A percentile compares a stretch with the other conserved stretches of the same genome.
phyloP scores from a whole-genome alignment of 2,888 invertebrate species.

The Lampropteryx suffumata region DNA sequence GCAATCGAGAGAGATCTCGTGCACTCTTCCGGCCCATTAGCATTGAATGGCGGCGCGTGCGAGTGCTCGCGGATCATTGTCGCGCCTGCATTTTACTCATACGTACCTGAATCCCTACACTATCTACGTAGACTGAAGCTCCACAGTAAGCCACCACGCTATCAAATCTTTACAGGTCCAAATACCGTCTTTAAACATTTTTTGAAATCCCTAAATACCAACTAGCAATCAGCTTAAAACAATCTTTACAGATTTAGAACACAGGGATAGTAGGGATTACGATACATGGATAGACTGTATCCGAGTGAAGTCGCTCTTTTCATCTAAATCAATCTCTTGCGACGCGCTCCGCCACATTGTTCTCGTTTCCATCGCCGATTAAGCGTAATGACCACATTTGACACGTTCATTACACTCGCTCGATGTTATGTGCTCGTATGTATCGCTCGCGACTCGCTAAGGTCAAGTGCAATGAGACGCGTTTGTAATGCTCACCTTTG shows the following conservation, averaged over 20 bases:
- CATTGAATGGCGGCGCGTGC: slow-evolving; percentile 77
- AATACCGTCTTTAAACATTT: too few relatives aligned
- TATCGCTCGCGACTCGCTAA: slow-evolving; percentile 46
- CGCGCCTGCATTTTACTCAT: slow-evolving; percentile 32
- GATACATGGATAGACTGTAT: neutral
- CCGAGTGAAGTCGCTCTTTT: slow-evolving; percentile 49
- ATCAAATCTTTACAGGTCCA: too few relatives aligned
- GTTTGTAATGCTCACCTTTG: slow-evolving; percentile 48
- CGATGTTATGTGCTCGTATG: slow-evolving; percentile 30
- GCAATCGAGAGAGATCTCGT: slow-evolving; percentile 69
- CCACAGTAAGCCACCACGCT: too few relatives aligned
- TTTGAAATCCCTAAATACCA: too few relatives aligned
- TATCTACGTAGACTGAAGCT: too few relatives aligned
- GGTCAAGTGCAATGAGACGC: slow-evolving; percentile 62
- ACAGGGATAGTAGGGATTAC: slow-evolving; percentile 1
- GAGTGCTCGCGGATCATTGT: slow-evolving; percentile 68
- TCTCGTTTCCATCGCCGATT: slow-evolving; percentile 64
- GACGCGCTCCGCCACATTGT: slow-evolving; percentile 59
- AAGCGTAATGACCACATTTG: slow-evolving; percentile 71
- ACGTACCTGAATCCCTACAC: slow-evolving; percentile 10
- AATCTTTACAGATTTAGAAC: neutral
- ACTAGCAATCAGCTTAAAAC: neutral
- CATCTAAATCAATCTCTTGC: slow-evolving; percentile 70
- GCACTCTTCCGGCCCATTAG: slow-evolving; percentile 78
- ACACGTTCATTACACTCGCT: slow-evolving; percentile 60